Evolutionary conservation across 2,113 vertebrate genomes (phyloP), one percentile per base, ranked within the genome.

Genomic region (Bothrops jararaca): DNA sequence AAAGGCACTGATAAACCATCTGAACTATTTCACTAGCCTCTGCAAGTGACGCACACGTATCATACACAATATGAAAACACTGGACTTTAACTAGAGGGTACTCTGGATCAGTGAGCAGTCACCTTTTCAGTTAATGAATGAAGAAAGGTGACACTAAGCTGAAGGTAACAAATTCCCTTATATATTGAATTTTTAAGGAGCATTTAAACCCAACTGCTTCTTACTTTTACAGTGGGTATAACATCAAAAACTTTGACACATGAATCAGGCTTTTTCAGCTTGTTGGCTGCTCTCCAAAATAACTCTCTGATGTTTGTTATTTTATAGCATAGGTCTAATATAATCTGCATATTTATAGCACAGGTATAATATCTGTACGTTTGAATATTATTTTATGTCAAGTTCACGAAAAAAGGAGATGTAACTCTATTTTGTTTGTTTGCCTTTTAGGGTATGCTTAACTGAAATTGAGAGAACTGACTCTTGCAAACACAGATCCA

Each of bases 1-100:
- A 86, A 86, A 56, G 29, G 58, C 57, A n/a, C 6, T 86, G 45
- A 89, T 8, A 96, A 80, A 94, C 90, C 91, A 69, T 80, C 52
- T 91, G 8, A 96, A 85, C 39, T 86, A 1, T 64, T 95, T 96
- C 58, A 86, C 22, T 88, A 94, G 4, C 39, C 92, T 60, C 0
- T 94, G 53, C 89, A 93, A 91, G 11, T 89, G 92, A 88, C 12
- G 9, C 69, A 69, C 6, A 52, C n/a, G 92, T 15, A 7, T 90
- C 92, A 26, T 53, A 18, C 18, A 26, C 29, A 86, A 89, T 85
- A 90, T 86, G 88, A 29, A 60, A 15, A 60, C 20, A 22, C 4
- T 64, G 42, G 48, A 56, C 9, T 29, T 24, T 9, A 86, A 85
- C 13, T 26, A 20, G 48, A 80, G 12, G 24, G 6, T 29, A 22